phyloP scores from a whole-genome alignment of 2,888 invertebrate genomes.

The Aricia artaxerxes region DNA sequence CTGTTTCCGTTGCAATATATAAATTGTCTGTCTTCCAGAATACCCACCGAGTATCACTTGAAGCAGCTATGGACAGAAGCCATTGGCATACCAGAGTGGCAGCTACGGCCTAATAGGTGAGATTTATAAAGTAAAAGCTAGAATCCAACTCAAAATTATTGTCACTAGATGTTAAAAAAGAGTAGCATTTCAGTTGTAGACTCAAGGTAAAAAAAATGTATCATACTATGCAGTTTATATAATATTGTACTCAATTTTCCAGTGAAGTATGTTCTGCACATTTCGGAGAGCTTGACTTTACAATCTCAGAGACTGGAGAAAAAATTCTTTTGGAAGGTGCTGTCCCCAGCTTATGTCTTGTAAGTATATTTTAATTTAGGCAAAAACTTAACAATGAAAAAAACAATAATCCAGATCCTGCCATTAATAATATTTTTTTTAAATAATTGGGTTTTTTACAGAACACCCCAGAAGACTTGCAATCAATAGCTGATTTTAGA shows the following conservation, averaged over 20 bases:
- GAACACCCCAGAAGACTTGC: slow-evolving; percentile 14
- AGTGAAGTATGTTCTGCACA: slow-evolving; percentile 20
- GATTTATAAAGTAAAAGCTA: background rate
- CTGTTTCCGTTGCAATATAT: background rate
- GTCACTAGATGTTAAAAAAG: too few species aligned
- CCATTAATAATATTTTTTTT: too few species aligned
- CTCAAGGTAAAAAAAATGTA: background rate
- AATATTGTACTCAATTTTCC: background rate
- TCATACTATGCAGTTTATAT: background rate
- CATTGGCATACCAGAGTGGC: slow-evolving; percentile 25
- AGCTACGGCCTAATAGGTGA: slow-evolving; percentile 16
- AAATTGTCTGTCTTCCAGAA: background rate
- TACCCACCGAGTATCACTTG: slow-evolving; percentile 15
- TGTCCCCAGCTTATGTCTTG: background rate
- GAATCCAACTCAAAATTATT: background rate
- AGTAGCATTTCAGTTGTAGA: too few species aligned
- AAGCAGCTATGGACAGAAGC: slow-evolving; percentile 23
- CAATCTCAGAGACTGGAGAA: background rate
- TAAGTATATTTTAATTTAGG: background rate
- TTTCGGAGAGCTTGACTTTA: slow-evolving; percentile 9
- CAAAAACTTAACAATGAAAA: background rate
- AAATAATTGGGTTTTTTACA: background rate
- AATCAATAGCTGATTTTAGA: slow-evolving; percentile 22
- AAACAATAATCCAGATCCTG: too few species aligned
- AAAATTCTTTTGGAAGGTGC: slow-evolving; percentile 18